Evolutionary conservation across 2,797 vertebrate genomes (phyloP).

Genomic region (Danio albolineatus): DNA sequence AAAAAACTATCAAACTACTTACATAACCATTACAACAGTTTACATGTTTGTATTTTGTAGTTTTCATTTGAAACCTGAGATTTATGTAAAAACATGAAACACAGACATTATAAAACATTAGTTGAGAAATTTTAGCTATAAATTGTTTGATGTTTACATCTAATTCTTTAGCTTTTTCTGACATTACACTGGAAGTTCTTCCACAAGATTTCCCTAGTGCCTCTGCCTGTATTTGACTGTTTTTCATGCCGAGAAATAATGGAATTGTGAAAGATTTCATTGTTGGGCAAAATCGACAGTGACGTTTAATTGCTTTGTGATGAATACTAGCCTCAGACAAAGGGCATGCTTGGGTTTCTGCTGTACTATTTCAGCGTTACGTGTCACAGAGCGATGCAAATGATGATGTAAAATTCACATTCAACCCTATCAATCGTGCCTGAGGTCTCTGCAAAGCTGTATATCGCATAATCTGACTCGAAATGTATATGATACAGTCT

Average conservation of each 20-base stretch:
- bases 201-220: not conserved
- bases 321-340: not conserved
- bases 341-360: slow-evolving; percentile 1
- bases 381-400: not conserved
- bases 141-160: not conserved
- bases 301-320: slow-evolving; percentile 1
- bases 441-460: not conserved
- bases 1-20: no score
- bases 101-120: no score
- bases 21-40: no score
- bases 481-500: not conserved
- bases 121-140: not conserved
- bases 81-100: no score
- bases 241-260: not conserved
- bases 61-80: no score
- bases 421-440: not conserved
- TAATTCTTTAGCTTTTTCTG: not conserved
- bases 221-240: not conserved
- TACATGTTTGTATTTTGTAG: no score
- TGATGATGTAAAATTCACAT: slow-evolving; percentile 1
- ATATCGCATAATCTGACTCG: not conserved
- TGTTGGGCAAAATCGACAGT: not conserved
- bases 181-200: not conserved
- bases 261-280: slow-evolving; percentile 8
- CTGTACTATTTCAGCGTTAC: not conserved